Base-by-base conservation (phyloP, 2,888 invertebrate species). In the Habrosyne pyritoides region DNA sequence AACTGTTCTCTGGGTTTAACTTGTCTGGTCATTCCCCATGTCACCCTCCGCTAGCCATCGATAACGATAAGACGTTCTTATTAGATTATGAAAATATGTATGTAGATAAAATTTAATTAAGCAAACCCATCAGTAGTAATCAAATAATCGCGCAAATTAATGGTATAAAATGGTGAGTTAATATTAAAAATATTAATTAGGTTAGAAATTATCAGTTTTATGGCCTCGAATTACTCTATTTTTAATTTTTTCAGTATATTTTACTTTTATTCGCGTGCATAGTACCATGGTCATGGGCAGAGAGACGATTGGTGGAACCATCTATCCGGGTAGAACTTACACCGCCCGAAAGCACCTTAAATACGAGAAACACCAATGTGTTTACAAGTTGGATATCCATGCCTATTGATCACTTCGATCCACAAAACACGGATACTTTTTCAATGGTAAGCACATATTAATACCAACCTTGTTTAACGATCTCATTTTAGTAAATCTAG, bases 361-460 rank as follows among this genome's bases (percentile, higher is more conserved):
- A 51, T 50, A 42, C 66, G 0, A 71, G 73, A 22, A 63, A 76
- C 0, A 67, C 80, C 28, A 70, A 72, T 21, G 87, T 93, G 0
- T 57, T 76, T 12, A 80, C 84, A 14, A 75, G 74, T 55, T 94
- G 93, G 93, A 81, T 94, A 42, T 69, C 75, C 1, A 94, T 94
- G 83, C 92, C 90, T 0, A 60, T 94, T 0, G 94, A 95, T 71
- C 94, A 95, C 69, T 94, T 94, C 65, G 87, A 91, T 61, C 87
- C 89, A 14, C 88, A 88, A 46, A 93, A 94, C 57, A 79, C 82
- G 54, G 83, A 84, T 26, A 93, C 91, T 0, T 95, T 93, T 88
- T 71, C 73, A 59, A 95, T 95, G 94, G 93, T 93, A 74, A 36
- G 81, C n/a, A 21, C 30, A 10, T 51, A 46, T 47, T 22, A 22